Base-by-base conservation (phyloP, 1,140 invertebrate species). In the Maniola jurtina region DNA sequence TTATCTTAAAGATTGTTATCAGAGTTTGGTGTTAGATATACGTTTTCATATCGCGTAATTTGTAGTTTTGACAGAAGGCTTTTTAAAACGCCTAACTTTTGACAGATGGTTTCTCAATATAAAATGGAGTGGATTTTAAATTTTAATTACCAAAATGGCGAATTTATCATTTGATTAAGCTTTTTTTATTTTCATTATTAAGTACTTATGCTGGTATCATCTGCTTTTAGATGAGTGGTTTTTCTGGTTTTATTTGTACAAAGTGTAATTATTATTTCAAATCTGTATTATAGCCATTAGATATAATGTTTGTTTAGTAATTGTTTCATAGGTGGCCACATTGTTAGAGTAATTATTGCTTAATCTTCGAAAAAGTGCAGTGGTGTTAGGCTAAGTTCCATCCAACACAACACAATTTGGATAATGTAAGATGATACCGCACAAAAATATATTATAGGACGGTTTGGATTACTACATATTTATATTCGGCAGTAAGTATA, bases 221-320 rank as follows among this genome's bases (percentile, higher is more conserved):
- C 42, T 45, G 42, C 42, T 45, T 45, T 45, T 45, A 45, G 42
- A 45, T 45, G 42, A 45, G 42, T 45, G 42, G 42, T 45, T 45
- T 45, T 38, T 38, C 7, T 38, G 7, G 7, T 38, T 38, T 38
- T 38, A 5, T 45, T 45, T 45, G 42, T 45, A 45, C 13, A 45
- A 45, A 45, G 25, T 11, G 10, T 40, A 40, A 40, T 40, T 9
- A 40, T 40, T 9, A n/a, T 45, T 45, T 45, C 42, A 6, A 13
- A 45, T n/a, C 5, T 13, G 13, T 13, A 45, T 13, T 45, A n/a
- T 45, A 45, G 11, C 11, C 9, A 45, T 45, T 45, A 42, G 9
- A n/a, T 45, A 38, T 38, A 38, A 38, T 38, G 25, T 25, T 25
- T 25, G 25, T 25, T 25, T 25, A 25, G 25, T 25, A 25, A 25